phyloP scores from a whole-genome alignment of 2,888 invertebrate species.

The Metalampra italica region DNA sequence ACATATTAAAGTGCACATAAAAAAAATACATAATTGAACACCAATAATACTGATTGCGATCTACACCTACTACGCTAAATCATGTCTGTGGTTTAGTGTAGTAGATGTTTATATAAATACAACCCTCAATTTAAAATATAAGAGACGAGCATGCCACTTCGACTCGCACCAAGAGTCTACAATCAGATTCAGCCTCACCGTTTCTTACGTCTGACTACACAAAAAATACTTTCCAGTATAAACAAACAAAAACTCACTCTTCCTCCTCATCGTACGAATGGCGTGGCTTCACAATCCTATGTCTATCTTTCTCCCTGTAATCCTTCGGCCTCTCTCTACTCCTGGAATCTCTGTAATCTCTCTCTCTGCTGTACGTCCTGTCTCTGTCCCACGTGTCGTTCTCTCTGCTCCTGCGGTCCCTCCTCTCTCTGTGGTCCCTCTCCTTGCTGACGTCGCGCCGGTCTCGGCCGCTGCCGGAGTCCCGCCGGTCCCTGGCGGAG shows the following conservation, averaged over 20 bases:
- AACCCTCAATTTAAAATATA: no score
- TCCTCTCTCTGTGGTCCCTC: slow-evolving; percentile 35
- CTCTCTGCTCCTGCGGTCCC: slow-evolving; percentile 55
- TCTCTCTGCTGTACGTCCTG: slow-evolving; percentile 66
- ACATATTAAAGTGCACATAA: no score
- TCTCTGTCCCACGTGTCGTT: slow-evolving; percentile 62
- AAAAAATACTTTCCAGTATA: no score
- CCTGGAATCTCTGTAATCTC: slow-evolving; percentile 59
- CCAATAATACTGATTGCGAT: no score
- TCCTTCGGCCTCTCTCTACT: slow-evolving; percentile 71
- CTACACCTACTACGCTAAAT: no score
- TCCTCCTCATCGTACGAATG: slow-evolving; percentile 85
- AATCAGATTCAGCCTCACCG: no score
- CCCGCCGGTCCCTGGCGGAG: slow-evolving; percentile 44
- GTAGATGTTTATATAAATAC: no score
- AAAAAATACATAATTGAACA: no score
- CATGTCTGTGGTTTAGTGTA: no score
- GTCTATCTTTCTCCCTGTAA: slow-evolving; percentile 71
- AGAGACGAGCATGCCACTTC: no score
- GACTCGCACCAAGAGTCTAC: no score
- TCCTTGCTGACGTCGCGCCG: slow-evolving; percentile 59
- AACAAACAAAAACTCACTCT: slow-evolving; percentile 72
- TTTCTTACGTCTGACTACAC: no score
- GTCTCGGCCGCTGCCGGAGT: slow-evolving; percentile 69
- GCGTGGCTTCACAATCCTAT: slow-evolving; percentile 70